Percentiles rank a stretch among this genome's conserved stretches.
phyloP scores from a whole-genome alignment of 2,113 vertebrate genomes.

The Noctilio leporinus region DNA sequence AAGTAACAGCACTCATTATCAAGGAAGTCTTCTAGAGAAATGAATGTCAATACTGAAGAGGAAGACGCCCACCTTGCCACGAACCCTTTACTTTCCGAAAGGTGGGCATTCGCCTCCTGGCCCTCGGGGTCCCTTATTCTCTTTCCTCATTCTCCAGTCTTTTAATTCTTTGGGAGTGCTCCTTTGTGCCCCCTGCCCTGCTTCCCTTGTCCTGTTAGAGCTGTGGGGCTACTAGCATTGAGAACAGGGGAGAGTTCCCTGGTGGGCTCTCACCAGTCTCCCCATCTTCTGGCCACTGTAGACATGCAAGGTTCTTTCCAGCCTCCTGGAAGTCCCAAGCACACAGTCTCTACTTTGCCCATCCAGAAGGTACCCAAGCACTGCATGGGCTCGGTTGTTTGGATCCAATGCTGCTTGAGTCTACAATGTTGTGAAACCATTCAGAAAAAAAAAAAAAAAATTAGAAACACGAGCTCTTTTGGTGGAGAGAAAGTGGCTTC shows the following conservation, averaged over 20 bases:
- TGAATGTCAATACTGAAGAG: not conserved
- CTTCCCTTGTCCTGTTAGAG: not conserved
- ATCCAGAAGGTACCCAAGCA: not conserved
- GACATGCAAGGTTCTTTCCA: not conserved
- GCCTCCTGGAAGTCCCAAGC: not conserved
- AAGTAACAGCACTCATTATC: not conserved
- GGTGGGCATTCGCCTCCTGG: too few relatives aligned
- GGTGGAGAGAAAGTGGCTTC: not conserved
- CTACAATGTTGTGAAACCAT: not conserved
- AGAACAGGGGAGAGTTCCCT: not conserved
- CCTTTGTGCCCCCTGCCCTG: not conserved
- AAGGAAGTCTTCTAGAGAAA: not conserved
- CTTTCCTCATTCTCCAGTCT: not conserved
- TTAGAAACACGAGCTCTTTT: not conserved
- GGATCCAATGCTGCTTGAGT: not conserved
- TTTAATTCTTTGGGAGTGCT: not conserved
- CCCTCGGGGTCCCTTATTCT: not conserved
- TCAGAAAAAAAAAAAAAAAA: not conserved
- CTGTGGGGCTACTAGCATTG: not conserved
- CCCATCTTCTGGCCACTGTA: not conserved
- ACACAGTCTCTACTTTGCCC: not conserved
- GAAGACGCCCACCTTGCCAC: not conserved
- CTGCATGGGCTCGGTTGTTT: not conserved
- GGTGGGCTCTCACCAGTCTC: not conserved
- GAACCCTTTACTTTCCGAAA: not conserved